Evolutionary conservation across 2,888 invertebrate species (phyloP).

Genomic region (Elegia similella): DNA sequence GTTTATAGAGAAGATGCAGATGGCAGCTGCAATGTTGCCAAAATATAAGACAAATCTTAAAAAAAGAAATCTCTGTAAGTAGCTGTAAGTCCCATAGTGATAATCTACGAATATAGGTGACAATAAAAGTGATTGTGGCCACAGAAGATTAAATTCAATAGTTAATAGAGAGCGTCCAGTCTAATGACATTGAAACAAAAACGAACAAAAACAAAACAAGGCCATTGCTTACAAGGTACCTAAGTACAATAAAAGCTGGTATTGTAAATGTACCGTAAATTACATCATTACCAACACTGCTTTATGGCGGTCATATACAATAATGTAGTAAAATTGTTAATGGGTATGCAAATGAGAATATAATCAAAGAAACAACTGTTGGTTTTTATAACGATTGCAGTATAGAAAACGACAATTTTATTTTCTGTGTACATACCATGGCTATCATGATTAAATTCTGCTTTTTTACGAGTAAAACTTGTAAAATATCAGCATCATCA

Average conservation of each 20-base stretch:
- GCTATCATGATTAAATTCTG: too few species aligned
- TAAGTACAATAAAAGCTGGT: neutral
- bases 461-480: too few species aligned
- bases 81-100: too few species aligned
- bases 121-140: too few species aligned
- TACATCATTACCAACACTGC: conserved; percentile 1
- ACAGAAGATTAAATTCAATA: too few species aligned
- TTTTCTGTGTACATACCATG: neutral
- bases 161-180: neutral
- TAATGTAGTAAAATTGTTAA: conserved; percentile 3
- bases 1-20: too few species aligned
- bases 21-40: too few species aligned
- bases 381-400: neutral
- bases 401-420: neutral
- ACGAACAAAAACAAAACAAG: neutral
- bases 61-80: too few species aligned
- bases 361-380: neutral
- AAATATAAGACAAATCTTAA: too few species aligned
- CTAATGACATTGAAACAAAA: neutral
- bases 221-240: neutral
- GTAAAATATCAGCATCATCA: too few species aligned
- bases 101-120: too few species aligned
- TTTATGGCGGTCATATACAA: conserved; percentile 1
- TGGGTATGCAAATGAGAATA: conserved; percentile 1
- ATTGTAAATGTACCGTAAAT: neutral